phyloP scores from a whole-genome alignment of 2,797 vertebrate genomes.

The Anguilla marmorata region DNA sequence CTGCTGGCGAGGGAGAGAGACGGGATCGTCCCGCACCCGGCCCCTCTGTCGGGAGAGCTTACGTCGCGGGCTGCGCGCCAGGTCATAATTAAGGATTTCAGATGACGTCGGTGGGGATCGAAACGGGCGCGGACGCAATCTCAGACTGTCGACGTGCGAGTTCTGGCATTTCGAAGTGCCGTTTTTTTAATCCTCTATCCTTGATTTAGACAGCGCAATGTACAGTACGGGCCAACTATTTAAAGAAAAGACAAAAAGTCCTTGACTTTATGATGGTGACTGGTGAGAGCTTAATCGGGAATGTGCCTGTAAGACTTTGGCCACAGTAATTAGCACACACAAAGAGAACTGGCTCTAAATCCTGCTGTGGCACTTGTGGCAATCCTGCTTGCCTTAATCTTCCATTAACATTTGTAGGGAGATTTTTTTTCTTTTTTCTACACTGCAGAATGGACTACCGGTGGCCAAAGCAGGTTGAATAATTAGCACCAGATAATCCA shows the following conservation, averaged over 20 bases:
- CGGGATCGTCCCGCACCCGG: background rate
- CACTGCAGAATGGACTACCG: background rate
- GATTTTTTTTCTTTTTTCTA: conserved; percentile 16
- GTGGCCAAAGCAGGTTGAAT: conserved; percentile 12
- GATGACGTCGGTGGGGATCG: background rate
- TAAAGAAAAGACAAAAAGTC: background rate
- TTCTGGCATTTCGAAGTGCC: background rate
- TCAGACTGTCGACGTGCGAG: background rate
- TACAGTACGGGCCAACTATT: background rate
- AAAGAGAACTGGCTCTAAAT: background rate
- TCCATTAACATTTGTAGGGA: conserved; percentile 27
- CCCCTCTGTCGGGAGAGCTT: conserved; percentile 10
- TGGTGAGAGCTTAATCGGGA: background rate
- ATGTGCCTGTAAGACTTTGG: background rate
- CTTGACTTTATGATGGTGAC: background rate
- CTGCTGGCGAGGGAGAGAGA: background rate
- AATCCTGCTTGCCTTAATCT: conserved; percentile 17
- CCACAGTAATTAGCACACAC: conserved; percentile 1
- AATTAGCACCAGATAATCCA: background rate
- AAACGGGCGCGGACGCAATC: background rate
- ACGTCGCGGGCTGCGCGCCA: conserved; percentile 1
- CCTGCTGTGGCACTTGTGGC: background rate
- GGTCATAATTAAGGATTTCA: conserved; percentile 23
- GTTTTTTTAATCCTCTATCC: no score
- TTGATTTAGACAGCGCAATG: background rate